phyloP scores from a whole-genome alignment of 2,113 vertebrate species.

The Chascanopsetta lugubris region DNA sequence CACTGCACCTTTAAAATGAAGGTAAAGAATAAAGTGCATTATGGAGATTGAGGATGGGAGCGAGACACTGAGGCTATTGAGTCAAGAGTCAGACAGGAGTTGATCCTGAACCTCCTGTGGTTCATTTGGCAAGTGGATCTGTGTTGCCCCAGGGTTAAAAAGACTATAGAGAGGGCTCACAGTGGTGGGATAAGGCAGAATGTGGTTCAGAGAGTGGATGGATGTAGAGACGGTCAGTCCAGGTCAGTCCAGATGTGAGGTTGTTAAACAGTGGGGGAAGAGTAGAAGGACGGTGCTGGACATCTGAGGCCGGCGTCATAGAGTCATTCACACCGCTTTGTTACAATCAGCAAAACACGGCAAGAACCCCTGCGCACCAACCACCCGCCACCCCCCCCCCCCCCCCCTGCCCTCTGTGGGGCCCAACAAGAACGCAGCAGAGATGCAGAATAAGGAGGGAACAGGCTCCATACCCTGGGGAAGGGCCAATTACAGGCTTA shows the following conservation, averaged over 20 bases:
- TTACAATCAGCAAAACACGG: slow-evolving; percentile 52
- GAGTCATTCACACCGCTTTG: slow-evolving; percentile 68
- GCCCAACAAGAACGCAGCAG: slow-evolving; percentile 26
- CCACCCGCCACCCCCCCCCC: no score
- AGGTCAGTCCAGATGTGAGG: slow-evolving; percentile 66
- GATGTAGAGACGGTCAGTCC: slow-evolving; percentile 66
- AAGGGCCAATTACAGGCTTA: slow-evolving; percentile 71
- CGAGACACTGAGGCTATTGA: slow-evolving; percentile 33
- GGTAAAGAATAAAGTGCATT: background rate
- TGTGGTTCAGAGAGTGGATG: slow-evolving; percentile 28
- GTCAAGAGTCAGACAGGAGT: slow-evolving; percentile 44
- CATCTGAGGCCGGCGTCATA: slow-evolving; percentile 56
- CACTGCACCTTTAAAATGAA: slow-evolving; percentile 11
- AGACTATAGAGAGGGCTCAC: slow-evolving; percentile 21
- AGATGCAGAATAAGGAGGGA: slow-evolving; percentile 61
- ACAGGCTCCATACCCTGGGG: slow-evolving; percentile 65
- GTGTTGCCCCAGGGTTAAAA: slow-evolving; percentile 33
- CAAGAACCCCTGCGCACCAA: background rate
- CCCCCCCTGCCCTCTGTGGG: slow-evolving; percentile 29
- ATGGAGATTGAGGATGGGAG: slow-evolving; percentile 5
- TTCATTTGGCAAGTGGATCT: slow-evolving; percentile 21
- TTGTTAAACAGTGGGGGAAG: slow-evolving; percentile 71
- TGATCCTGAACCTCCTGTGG: slow-evolving; percentile 48
- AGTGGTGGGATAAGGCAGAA: slow-evolving; percentile 18
- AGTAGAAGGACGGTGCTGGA: slow-evolving; percentile 59